Percentiles rank a stretch among this genome's conserved stretches.
Evolutionary conservation across 1,140 invertebrate genomes (phyloP).

Genomic region (Trinorchestia longiramus): DNA sequence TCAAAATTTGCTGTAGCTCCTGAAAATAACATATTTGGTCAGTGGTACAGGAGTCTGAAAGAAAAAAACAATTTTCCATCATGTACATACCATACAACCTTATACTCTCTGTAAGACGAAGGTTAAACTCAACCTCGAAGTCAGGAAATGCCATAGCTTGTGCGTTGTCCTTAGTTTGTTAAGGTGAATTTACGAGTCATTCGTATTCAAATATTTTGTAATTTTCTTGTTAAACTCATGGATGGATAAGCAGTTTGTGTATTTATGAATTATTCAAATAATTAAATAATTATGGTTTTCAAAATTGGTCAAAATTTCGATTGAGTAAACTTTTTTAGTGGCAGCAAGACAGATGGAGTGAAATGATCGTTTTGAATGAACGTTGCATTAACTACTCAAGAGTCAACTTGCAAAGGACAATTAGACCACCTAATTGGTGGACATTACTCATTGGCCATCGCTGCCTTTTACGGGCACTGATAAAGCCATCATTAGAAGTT

Average conservation of each 20-base stretch:
- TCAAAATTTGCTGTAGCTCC: background rate
- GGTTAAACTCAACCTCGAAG: background rate
- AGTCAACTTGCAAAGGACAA: slow-evolving; percentile 40
- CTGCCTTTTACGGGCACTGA: slow-evolving; percentile 39
- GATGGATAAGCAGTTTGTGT: background rate
- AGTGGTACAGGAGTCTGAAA: background rate
- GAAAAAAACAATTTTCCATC: too few species aligned
- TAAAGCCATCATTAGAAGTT: slow-evolving; percentile 53
- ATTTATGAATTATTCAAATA: background rate
- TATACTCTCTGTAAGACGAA: background rate
- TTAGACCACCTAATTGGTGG: slow-evolving; percentile 51
- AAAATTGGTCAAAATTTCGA: background rate
- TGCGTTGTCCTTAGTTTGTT: background rate
- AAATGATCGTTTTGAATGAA: slow-evolving; percentile 37
- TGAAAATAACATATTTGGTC: slow-evolving; percentile 28
- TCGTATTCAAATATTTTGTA: background rate
- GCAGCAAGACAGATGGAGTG: background rate
- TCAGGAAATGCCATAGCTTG: background rate
- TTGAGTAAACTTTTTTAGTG: background rate
- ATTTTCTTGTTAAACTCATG: background rate
- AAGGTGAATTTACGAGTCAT: background rate
- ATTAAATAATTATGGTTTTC: background rate
- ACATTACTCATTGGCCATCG: slow-evolving; percentile 40
- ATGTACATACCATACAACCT: background rate
- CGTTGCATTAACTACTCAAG: slow-evolving; percentile 19